These are phyloP conservation scores for Elysia chlorotica DNA, from an alignment of 1,140 invertebrate species.

Conservation along the genomic window DNA sequence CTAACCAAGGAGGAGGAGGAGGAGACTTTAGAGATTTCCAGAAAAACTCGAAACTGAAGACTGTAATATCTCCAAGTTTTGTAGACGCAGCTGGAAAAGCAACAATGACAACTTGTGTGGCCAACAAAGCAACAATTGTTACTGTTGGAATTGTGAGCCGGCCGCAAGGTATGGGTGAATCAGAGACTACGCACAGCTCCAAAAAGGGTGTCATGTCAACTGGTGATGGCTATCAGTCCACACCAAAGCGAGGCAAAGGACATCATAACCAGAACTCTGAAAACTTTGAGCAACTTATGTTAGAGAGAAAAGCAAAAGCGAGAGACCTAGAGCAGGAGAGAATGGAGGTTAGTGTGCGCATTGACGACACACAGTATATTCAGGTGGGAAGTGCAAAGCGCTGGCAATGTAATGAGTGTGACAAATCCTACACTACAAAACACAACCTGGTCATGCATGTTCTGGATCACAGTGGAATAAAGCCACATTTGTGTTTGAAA, in stretches of 20 bases:
- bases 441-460: conserved; percentile 60
- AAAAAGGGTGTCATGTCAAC: conserved; percentile 15
- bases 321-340: conserved; percentile 28
- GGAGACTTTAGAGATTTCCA: conserved; percentile 9
- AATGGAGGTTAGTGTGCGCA: conserved; percentile 43
- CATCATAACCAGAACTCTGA: not conserved
- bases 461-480: conserved; percentile 57
- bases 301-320: conserved; percentile 25
- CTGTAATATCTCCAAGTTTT: conserved; percentile 49
- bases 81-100: conserved; percentile 45
- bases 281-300: conserved; percentile 26
- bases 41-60: conserved; percentile 20
- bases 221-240: not conserved
- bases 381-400: conserved; percentile 49
- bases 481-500: conserved; percentile 56
- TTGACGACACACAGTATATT: conserved; percentile 51
- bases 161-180: not conserved
- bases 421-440: conserved; percentile 59
- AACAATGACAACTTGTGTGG: conserved; percentile 47
- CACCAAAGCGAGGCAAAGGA: not conserved
- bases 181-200: conserved; percentile 4
- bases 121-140: conserved; percentile 44
- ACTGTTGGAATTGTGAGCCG: conserved; percentile 49
- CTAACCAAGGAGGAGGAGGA: too few relatives aligned
- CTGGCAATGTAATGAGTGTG: conserved; percentile 56